These are phyloP conservation scores for Drosophila ohnishii DNA, from an alignment of 1,140 invertebrate genomes.

Conservation along the genomic window DNA sequence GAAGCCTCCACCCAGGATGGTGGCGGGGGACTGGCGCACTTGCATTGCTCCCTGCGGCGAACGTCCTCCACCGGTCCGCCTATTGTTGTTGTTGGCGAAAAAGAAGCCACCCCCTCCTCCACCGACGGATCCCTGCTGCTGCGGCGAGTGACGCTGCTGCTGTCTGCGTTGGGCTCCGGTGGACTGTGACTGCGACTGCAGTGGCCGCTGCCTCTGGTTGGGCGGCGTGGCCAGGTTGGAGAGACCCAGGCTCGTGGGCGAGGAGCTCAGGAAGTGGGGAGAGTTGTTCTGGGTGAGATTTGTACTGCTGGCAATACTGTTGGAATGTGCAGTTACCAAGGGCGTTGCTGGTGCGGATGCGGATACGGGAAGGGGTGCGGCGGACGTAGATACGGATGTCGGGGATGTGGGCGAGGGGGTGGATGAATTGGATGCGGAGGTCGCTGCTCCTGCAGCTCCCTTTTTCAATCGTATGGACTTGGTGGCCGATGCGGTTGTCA, in stretches of 20 bases:
- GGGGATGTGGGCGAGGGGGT: conserved; percentile 45
- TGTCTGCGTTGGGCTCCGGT: conserved; percentile 53
- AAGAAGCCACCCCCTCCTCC: conserved; percentile 65
- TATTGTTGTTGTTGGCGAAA: conserved; percentile 69
- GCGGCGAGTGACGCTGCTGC: conserved; percentile 70
- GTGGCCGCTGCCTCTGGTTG: conserved; percentile 54
- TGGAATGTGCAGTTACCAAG: conserved; percentile 82
- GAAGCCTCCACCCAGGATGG: conserved; percentile 76
- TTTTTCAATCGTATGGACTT: conserved; percentile 81
- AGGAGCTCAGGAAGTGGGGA: conserved; percentile 67
- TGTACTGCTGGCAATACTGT: conserved; percentile 83
- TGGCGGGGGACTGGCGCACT: conserved; percentile 73
- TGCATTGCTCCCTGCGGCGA: conserved; percentile 56
- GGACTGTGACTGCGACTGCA: conserved; percentile 68
- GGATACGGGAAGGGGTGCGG: conserved; percentile 39
- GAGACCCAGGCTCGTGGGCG: conserved; percentile 56
- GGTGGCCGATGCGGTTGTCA: conserved; percentile 81
- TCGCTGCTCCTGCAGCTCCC: conserved; percentile 44
- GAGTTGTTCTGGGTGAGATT: conserved; percentile 67
- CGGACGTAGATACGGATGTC: conserved; percentile 42
- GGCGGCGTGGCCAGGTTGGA: conserved; percentile 43
- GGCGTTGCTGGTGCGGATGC: conserved; percentile 59
- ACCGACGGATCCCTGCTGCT: conserved; percentile 42
- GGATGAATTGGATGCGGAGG: conserved; percentile 45
- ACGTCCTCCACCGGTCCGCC: conserved; percentile 53